Evolutionary conservation across 1,140 invertebrate species (phyloP).

Genomic region (Lordiphosa collinella): DNA sequence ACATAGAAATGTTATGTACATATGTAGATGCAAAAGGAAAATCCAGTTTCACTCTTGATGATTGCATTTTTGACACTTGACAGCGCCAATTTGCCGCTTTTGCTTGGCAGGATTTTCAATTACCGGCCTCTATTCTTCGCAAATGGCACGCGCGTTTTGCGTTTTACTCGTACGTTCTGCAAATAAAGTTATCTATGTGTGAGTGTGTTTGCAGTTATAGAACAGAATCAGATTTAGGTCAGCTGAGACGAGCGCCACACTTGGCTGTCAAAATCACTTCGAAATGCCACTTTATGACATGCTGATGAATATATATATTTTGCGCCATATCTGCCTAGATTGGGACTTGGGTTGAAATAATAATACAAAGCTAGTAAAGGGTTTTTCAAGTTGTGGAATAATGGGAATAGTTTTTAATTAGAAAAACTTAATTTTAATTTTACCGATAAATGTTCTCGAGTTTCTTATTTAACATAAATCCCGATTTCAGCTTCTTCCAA

Average conservation of each 20-base stretch:
- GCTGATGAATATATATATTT: no score
- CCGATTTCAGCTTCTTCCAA: no score
- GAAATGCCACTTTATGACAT: no score
- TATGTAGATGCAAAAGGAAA: neutral
- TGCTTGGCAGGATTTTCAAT: slow-evolving; percentile 58
- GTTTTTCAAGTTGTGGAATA: no score
- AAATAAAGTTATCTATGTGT: slow-evolving; percentile 10
- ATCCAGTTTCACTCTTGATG: slow-evolving; percentile 16
- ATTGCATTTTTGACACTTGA: slow-evolving; percentile 41
- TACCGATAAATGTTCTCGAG: no score
- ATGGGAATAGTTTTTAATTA: no score
- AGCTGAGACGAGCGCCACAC: slow-evolving; percentile 6
- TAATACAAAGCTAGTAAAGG: no score
- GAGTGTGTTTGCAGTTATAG: neutral
- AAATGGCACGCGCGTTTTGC: slow-evolving; percentile 7
- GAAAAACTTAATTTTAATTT: no score
- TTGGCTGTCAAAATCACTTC: neutral
- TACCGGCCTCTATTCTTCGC: slow-evolving; percentile 15
- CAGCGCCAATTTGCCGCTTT: slow-evolving; percentile 47
- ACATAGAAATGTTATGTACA: slow-evolving; percentile 10
- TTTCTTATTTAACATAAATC: no score
- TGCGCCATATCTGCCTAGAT: no score
- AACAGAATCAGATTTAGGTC: slow-evolving; percentile 8
- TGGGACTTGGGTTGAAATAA: no score
- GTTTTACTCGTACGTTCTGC: neutral